A percentile compares a stretch with the other conserved stretches of the same genome.
Conservation (phyloP, 2,888 invertebrate species). For the Volucella inflata region DNA sequence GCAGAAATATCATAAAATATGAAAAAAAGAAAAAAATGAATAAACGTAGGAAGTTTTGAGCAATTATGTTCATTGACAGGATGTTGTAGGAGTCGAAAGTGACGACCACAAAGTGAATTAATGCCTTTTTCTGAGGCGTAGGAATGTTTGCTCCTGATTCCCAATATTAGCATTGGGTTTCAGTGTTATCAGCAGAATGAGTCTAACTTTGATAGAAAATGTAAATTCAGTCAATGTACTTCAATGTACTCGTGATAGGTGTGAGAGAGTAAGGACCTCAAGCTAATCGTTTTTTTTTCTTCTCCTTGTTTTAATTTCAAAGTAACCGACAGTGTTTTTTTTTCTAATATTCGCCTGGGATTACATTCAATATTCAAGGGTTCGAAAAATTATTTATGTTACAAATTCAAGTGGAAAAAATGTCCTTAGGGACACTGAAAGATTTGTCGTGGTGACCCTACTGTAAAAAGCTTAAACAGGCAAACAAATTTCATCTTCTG, state of each 20-base stretch:
- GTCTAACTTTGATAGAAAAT: conserved; percentile 7
- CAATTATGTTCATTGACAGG: conserved; percentile 47
- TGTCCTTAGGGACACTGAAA: neutral
- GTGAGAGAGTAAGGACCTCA: neutral
- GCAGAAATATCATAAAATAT: neutral
- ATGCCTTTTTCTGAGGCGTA: neutral
- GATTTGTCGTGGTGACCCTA: neutral
- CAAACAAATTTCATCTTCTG: neutral
- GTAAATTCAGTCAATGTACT: conserved; percentile 46
- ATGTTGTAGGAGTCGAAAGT: neutral
- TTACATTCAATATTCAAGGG: conserved; percentile 58
- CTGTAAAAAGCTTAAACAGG: neutral
- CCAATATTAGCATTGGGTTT: conserved; percentile 27
- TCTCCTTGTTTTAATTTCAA: neutral
- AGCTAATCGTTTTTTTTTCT: conserved; percentile 2
- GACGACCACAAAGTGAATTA: neutral
- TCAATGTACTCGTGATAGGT: neutral
- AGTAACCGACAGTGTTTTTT: conserved; percentile 29
- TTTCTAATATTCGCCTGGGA: conserved; percentile 11
- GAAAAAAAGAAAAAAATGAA: neutral
- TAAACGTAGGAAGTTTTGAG: conserved; percentile 14
- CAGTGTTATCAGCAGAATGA: neutral
- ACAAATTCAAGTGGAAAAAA: conserved; percentile 52
- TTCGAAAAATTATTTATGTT: conserved; percentile 60
- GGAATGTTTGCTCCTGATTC: conserved; percentile 24